Conservation (phyloP, 1,140 invertebrate genomes). For the Calephelis nemesis region DNA sequence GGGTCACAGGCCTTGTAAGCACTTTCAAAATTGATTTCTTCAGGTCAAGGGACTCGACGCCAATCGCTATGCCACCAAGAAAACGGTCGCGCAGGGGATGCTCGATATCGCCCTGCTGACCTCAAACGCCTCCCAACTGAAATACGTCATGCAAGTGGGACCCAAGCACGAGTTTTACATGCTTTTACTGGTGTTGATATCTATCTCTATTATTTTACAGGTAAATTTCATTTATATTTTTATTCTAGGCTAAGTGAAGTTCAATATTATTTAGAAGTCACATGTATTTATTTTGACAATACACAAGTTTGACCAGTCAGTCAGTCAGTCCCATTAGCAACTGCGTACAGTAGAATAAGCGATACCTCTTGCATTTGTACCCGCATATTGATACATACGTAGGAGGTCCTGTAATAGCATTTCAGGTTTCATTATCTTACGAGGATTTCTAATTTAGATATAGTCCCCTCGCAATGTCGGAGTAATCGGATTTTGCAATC, state of each 20-base stretch:
- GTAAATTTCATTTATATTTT: conserved; percentile 72
- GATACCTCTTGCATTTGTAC: too few species aligned
- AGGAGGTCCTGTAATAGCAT: too few species aligned
- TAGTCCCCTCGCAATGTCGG: too few species aligned
- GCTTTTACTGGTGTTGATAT: conserved; percentile 89
- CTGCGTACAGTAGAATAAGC: too few species aligned
- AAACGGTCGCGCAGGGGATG: conserved; percentile 92
- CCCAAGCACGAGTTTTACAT: conserved; percentile 91
- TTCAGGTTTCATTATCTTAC: too few species aligned
- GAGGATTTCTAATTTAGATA: too few species aligned
- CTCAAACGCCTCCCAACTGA: conserved; percentile 92
- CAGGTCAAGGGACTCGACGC: conserved; percentile 86
- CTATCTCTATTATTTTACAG: conserved; percentile 92
- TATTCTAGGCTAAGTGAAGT: neutral
- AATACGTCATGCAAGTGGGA: conserved; percentile 91
- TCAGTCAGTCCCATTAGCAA: too few species aligned
- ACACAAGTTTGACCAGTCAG: too few species aligned
- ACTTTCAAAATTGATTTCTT: conserved; percentile 35
- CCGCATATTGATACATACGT: too few species aligned
- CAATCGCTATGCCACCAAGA: conserved; percentile 92
- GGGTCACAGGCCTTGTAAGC: conserved; percentile 1
- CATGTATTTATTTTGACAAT: too few species aligned
- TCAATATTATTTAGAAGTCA: too few species aligned
- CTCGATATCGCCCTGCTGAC: conserved; percentile 89
- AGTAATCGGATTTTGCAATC: too few species aligned